Evolutionary conservation across 2,888 invertebrate species (phyloP), one percentile per base, ranked within the genome.

Genomic region (Amiota communis): DNA sequence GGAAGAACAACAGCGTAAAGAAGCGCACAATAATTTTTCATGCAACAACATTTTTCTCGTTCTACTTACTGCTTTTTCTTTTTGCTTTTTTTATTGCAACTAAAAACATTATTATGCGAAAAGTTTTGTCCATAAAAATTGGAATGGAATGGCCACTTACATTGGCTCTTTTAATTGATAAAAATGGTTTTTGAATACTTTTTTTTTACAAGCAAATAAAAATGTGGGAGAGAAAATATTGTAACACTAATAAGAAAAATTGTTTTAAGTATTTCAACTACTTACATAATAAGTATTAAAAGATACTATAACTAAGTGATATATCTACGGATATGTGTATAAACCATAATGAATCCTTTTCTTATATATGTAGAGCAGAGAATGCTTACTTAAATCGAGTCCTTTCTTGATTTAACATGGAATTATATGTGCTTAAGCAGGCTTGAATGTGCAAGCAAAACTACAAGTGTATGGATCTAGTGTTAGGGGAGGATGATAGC

Each of bases 31-130:
- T 36, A 36, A 36, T 6, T 36, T 36, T 36, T 36, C 36, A 36
- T n/a, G 53, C 13, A 12, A 53, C n/a, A 53, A n/a, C 13, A 53
- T 53, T 53, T 12, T 12, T 53, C 53, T 53, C 13, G 4, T n/a
- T 0, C 2, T 12, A n/a, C n/a, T n/a, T 12, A n/a, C 12, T 53
- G 4, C 4, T 53, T 4, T 53, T 53, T n/a, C 53, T 53, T 3
- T 2, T 53, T 53, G 3, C 8, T 53, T 53, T 53, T 53, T 53
- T 53, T 53, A 53, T n/a, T n/a, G 53, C 12, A 53, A 53, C 53
- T 53, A n/a, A 53, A 53, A 53, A 53, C n/a, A 53, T 53, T n/a
- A 53, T 53, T 53, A 53, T 36, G n/a, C 53, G n/a, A 53, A 53
- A 53, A 53, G 53, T 53, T 53, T 36, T 36, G 36, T 36, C 36